Evolutionary conservation across 2,797 vertebrate species (phyloP), one percentile per base, ranked within the genome.

Genomic region (Hydrolagus colliei): DNA sequence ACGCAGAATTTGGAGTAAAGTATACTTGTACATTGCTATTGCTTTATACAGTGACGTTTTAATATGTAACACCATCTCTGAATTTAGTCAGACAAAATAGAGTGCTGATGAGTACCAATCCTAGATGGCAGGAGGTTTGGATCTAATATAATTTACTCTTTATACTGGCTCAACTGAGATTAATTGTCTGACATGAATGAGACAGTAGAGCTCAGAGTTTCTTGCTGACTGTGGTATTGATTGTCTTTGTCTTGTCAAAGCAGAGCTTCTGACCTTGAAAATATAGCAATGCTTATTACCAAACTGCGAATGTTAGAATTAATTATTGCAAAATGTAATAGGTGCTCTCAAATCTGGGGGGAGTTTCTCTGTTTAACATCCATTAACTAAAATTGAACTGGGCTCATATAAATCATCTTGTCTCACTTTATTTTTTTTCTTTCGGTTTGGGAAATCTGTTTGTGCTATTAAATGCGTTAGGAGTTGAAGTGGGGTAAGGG

Each of bases 321-420:
- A 41, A 10, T 10, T 67, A 27, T 4, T 22, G 41, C 68, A 9
- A 68, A 20, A 10, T 41, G 67, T 41, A 68, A 68, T 52, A 35
- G 14, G 13, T 35, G 2, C 16, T 82, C 27, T 18, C 79, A 84
- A 84, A 68, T 84, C 22, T 67, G 63, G 27, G 14, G 41, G 68
- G 65, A 84, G 63, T 71, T 16, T 52, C 41, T 52, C 41, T 3
- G 6, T 52, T 52, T 52, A 52, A 52, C 41, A 35, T 32, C 79
- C 62, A 41, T 84, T 84, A 68, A 65, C 79, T 52, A 68, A 68
- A 84, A 82, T 71, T 84, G 79, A 18, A 41, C 65, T 68, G 63
- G 22, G 6, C 32, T 68, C 65, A 35, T 82, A 63, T 68, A 68
- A 82, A 35, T 82, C 27, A 84, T 35, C 27, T 68, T 68, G 27